These are phyloP conservation scores for Lutjanus argentimaculatus DNA, from an alignment of 2,797 vertebrate genomes.

Conservation along the genomic window DNA sequence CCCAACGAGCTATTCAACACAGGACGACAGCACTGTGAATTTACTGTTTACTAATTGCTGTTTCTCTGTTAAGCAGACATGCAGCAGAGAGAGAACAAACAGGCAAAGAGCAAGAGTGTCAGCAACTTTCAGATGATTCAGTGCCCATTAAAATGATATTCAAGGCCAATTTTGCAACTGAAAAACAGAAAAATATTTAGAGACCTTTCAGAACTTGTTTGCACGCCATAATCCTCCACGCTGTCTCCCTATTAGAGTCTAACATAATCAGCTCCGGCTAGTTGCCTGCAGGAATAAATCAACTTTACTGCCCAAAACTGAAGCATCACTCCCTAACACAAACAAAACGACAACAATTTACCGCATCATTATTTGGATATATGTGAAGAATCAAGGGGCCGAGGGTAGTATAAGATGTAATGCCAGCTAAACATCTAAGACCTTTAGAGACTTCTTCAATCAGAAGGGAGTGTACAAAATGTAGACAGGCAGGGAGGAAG, in stretches of 20 bases:
- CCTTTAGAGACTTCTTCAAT: not conserved
- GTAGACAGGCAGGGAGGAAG: not conserved
- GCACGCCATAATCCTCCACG: not conserved
- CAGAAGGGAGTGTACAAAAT: not conserved
- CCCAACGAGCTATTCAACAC: not conserved
- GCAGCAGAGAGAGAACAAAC: not conserved
- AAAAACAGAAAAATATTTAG: not conserved
- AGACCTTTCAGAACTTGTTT: constrained; percentile 13
- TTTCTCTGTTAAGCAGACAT: not conserved
- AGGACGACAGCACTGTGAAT: not conserved
- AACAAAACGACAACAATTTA: constrained; percentile 10
- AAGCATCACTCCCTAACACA: constrained; percentile 5
- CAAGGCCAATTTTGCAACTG: constrained; percentile 1
- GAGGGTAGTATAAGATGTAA: not conserved
- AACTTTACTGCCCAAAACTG: not conserved
- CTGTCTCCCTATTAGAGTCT: not conserved
- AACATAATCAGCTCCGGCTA: not conserved
- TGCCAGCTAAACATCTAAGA: not conserved
- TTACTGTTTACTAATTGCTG: not conserved
- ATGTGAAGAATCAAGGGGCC: constrained; percentile 5
- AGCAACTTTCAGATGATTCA: not conserved
- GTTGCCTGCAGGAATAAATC: constrained; percentile 9
- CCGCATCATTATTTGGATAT: not conserved
- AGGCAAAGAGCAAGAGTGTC: not conserved
- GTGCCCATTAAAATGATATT: not conserved